Base-by-base conservation (phyloP, 2,888 invertebrate species). In the Allygus modestus region DNA sequence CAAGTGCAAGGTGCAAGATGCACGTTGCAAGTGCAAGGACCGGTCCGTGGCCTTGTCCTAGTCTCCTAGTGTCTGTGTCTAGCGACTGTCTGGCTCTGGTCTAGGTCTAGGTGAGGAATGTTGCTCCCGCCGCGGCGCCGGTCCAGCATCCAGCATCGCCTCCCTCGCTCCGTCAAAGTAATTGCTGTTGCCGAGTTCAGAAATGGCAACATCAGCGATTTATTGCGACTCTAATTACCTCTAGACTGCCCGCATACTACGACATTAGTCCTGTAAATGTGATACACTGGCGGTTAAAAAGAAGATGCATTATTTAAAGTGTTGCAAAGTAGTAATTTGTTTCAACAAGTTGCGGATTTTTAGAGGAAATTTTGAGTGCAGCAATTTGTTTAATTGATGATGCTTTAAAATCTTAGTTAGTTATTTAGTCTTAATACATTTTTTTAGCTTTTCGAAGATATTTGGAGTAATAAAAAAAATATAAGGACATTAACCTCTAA, bases 91-190 rank as follows among this genome's bases (percentile, higher is more conserved):
- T 73, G 23, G 73, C 54, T 28, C 41, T 73, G 28, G 69, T 73
- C 73, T 73, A 73, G 73, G 73, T 73, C 73, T 73, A 65, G 65
- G 15, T 31, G 31, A 17, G 75, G 75, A 77, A 77, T 77, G 75
- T 20, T 43, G 73, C 26, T 33, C 73, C 73, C 23, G 43, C 26
- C 7, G 46, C 46, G 26, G 12, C 28, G 46, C 46, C 46, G 43
- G 31, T 33, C 31, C 69, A n/a, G 69, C 2, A 15, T 58, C 65
- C 26, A 15, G 58, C 58, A 1, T 20, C 58, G 51, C 51, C 51
- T 12, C 51, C 51, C 51, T 5, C 51, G n/a, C 51, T 51, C n/a
- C 51, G n/a, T n/a, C n/a, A n/a, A 4, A 51, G 51, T 12, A 17
- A 51, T 17, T 1, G 51, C 51, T 5, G 51, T 17, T 5, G 51